Evolutionary conservation across 2,888 invertebrate genomes (phyloP).

Genomic region (Scaptomyza parva): DNA sequence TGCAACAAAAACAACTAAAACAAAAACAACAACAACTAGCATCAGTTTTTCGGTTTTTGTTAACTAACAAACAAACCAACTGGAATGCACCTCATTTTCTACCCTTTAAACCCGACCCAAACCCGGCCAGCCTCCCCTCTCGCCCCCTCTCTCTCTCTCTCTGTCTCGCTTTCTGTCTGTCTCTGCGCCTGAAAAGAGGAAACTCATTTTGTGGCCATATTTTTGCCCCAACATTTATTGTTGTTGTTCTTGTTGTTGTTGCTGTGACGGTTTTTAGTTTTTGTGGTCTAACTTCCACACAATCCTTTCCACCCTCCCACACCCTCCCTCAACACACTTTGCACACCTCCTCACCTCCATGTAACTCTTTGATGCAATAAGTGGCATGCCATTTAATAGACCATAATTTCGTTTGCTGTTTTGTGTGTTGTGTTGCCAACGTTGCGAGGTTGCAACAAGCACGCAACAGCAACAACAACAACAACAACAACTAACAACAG

Average conservation of each 20-base stretch:
- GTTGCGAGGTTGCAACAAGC: conserved; percentile 36
- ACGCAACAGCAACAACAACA: conserved; percentile 23
- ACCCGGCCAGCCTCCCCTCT: too few species aligned
- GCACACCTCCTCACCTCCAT: too few species aligned
- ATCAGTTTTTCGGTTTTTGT: neutral
- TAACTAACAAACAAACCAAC: neutral
- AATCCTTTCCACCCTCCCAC: neutral
- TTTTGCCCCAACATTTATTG: conserved; percentile 35
- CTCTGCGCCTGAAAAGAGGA: conserved; percentile 36
- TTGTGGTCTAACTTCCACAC: conserved; percentile 34
- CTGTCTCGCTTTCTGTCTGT: neutral
- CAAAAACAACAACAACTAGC: conserved; percentile 6
- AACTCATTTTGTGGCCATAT: conserved; percentile 48
- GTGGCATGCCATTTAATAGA: conserved; percentile 68
- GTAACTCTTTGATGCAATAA: conserved; percentile 58
- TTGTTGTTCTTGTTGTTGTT: conserved; percentile 17
- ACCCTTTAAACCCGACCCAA: too few species aligned
- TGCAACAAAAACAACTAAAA: too few species aligned
- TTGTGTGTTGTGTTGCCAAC: conserved; percentile 28
- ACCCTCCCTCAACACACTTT: neutral
- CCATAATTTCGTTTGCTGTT: conserved; percentile 63
- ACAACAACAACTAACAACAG: conserved; percentile 3
- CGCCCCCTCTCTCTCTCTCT: neutral
- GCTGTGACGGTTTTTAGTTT: conserved; percentile 17
- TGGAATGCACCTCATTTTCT: neutral